A percentile compares a stretch with the other conserved stretches of the same genome.
These are phyloP conservation scores for Eugnorisma glareosa DNA, from an alignment of 2,888 invertebrate genomes.

Conservation along the genomic window DNA sequence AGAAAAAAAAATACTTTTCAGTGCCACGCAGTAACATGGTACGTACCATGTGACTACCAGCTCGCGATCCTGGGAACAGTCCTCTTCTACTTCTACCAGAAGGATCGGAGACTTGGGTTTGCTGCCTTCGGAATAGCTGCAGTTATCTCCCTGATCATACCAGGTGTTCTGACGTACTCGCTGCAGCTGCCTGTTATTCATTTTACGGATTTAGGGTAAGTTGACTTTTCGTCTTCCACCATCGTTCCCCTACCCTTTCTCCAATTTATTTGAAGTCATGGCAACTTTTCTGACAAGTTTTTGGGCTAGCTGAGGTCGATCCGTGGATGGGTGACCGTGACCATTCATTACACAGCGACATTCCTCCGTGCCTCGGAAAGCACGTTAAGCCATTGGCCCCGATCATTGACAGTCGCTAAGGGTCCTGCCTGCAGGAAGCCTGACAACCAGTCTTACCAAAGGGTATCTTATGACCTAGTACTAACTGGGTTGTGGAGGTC, in stretches of 20 bases:
- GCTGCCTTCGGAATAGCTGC: conserved; percentile 21
- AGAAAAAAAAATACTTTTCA: conserved; percentile 31
- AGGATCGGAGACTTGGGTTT: conserved; percentile 31
- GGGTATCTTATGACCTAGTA: not conserved
- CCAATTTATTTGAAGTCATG: not conserved
- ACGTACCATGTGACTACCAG: conserved; percentile 65
- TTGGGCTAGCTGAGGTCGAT: not conserved
- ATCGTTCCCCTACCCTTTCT: not conserved
- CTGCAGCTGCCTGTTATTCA: conserved; percentile 49
- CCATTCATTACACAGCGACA: not conserved
- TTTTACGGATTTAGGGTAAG: conserved; percentile 56
- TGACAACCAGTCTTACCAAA: not conserved
- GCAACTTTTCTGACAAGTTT: not conserved
- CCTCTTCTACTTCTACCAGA: conserved; percentile 58
- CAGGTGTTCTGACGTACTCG: conserved; percentile 62
- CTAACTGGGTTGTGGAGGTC: not conserved
- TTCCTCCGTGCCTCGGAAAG: not conserved
- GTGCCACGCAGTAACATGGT: conserved; percentile 65
- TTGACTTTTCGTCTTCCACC: not conserved
- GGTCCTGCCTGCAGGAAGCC: not conserved
- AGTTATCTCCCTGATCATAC: conserved; percentile 58
- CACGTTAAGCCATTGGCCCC: not conserved
- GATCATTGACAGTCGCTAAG: not conserved
- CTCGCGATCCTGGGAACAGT: conserved; percentile 59
- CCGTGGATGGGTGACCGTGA: not conserved